Evolutionary conservation across 2,888 invertebrate genomes (phyloP), one percentile per base, ranked within the genome.

Genomic region (Sacculina carcini): DNA sequence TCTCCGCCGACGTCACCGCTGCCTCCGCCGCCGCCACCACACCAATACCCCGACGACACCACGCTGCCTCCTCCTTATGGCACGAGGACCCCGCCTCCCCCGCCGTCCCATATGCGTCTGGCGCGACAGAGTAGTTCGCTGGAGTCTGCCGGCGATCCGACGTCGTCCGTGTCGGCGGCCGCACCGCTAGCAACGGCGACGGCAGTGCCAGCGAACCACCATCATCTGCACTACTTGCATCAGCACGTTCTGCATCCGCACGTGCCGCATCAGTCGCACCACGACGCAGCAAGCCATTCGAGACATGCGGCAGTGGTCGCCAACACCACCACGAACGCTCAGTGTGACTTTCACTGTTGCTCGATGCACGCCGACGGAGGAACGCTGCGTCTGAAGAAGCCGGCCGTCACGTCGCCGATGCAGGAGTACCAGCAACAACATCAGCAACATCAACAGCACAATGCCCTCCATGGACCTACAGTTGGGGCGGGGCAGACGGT

Each of bases 311-410:
- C n/a, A n/a, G n/a, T n/a, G n/a, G n/a, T n/a, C n/a, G n/a, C n/a
- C n/a, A n/a, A n/a, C n/a, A n/a, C n/a, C n/a, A n/a, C n/a, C n/a
- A n/a, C n/a, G n/a, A n/a, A n/a, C n/a, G n/a, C n/a, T n/a, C 58
- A 87, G 68, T 89, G 89, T 71, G 89, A 89, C 71, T 89, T 89
- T 69, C 89, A 89, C 67, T 89, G 89, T 68, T 87, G 87, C 70
- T 83, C 87, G 57, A 71, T 89, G 61, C 89, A 89, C 73, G 86
- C 87, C 67, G 87, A 85, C 66, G 85, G 86, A 9, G 76, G 86
- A 55, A 78, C 59, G 39, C 49, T 55, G 50, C 52, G 51, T 42
- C 46, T 85, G 58, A 84, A 84, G 71, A 85, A 86, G 68, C 83
- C 80, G 65, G 85, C 86, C 58, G 85, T 86, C 60, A 86, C 87